Evolutionary conservation across 1,140 invertebrate genomes (phyloP), one percentile per base, ranked within the genome.

Genomic region (Plodia interpunctella): DNA sequence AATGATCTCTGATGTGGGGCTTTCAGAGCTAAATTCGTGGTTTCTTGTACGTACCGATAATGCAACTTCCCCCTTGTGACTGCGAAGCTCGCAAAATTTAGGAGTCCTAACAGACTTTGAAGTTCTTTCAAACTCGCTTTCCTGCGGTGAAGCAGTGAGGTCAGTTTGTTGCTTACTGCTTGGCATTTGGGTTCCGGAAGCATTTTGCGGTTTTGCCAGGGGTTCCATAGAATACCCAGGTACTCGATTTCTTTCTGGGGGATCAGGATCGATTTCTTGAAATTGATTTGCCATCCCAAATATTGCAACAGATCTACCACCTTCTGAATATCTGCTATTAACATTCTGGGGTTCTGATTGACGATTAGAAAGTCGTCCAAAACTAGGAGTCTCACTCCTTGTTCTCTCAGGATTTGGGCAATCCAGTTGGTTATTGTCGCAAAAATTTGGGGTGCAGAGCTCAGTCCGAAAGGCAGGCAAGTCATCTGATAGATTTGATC

Each of bases 401-500:
- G n/a, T n/a, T 15, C 49, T 17, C 49, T 15, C 5, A 49, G 49
- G n/a, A 5, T 19, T 15, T 17, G n/a, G 1, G 49, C 2, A 0
- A 55, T 17, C 53, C 28, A 55, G 21, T 35, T 55, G 11, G 53
- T 55, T 0, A 55, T 3, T 52, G 51, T 10, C 49, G 53, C 11
- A n/a, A 55, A 55, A 4, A 19, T 17, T 18, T 35, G 2, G 5
- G 53, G 53, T 17, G 53, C 53, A 2, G n/a, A n/a, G 17, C 25
- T 35, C 1, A 55, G 25, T 1, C 53, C 53, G 11, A 55, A 32
- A 0, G 53, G 53, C 5, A 55, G 15, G n/a, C 53, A 55, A 5
- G 53, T 55, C 53, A 55, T 28, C 18, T 55, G 3, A 2, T 8
- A n/a, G 0, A 55, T 17, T 0, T 20, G 15, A n/a, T 30, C 58